phyloP scores from a whole-genome alignment of 2,113 vertebrate species.

The Halcyon malimbica region DNA sequence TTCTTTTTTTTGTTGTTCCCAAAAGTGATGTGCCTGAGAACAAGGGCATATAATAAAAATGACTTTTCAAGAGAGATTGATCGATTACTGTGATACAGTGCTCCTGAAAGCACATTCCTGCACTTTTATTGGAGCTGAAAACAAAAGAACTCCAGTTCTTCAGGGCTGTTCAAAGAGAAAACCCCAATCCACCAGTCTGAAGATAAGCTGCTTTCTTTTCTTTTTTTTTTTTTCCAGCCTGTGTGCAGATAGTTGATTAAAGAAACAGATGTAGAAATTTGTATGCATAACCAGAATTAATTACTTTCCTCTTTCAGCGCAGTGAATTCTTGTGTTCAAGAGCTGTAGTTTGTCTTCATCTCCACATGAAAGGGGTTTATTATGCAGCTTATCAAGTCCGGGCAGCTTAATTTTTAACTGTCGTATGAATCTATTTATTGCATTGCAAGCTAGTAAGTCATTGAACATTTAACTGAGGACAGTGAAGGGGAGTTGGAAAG shows the following conservation, averaged over 20 bases:
- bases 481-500: neutral
- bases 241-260: conserved; percentile 27
- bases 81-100: neutral
- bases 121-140: neutral
- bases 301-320: neutral
- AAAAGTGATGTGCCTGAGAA: neutral
- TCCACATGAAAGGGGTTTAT: conserved; percentile 46
- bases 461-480: conserved; percentile 13
- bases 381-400: conserved; percentile 14
- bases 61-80: neutral
- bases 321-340: neutral
- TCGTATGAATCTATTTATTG: neutral
- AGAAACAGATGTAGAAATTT: conserved; percentile 54
- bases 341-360: conserved; percentile 53
- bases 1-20: neutral
- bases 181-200: neutral
- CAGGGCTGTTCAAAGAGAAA: neutral
- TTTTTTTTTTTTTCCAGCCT: neutral
- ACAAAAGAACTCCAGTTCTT: neutral
- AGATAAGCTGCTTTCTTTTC: conserved; percentile 16
- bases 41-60: neutral
- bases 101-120: neutral
- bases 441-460: neutral
- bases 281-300: conserved; percentile 57
- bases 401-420: conserved; percentile 34